These are phyloP conservation scores for Marmota monax DNA, from an alignment of 2,113 vertebrate species.

Conservation along the genomic window DNA sequence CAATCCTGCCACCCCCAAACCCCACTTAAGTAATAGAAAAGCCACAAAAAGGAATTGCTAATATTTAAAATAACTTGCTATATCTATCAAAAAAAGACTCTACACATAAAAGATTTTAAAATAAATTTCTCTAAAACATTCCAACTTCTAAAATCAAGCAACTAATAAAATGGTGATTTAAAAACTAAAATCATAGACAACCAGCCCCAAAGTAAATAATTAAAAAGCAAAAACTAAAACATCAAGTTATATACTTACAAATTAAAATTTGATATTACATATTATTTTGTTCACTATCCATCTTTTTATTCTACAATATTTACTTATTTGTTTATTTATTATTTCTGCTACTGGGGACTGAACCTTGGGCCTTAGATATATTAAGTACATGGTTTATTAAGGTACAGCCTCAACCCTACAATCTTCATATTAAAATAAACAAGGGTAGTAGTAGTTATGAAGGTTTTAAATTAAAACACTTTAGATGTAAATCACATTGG, in stretches of 20 bases:
- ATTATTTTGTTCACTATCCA: background rate
- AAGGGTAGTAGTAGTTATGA: background rate
- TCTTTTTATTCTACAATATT: background rate
- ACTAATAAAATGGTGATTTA: background rate
- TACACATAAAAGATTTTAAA: background rate
- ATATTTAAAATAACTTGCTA: background rate
- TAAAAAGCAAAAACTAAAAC: constrained; percentile 2
- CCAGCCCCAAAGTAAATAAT: background rate
- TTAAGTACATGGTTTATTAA: background rate
- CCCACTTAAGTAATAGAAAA: background rate
- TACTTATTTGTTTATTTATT: background rate
- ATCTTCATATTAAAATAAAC: constrained; percentile 60
- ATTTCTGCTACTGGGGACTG: background rate
- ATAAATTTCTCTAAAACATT: background rate
- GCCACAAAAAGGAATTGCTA: background rate
- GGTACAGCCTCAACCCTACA: background rate
- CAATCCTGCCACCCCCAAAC: too few relatives aligned
- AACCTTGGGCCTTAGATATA: background rate
- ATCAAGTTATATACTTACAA: constrained; percentile 29
- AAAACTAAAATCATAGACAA: constrained; percentile 32
- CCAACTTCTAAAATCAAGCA: constrained; percentile 4
- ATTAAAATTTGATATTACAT: background rate
- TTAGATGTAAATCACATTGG: background rate
- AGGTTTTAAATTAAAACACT: background rate
- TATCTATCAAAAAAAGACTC: background rate